phyloP scores from a whole-genome alignment of 2,888 invertebrate species.

The Eupithecia inturbata region DNA sequence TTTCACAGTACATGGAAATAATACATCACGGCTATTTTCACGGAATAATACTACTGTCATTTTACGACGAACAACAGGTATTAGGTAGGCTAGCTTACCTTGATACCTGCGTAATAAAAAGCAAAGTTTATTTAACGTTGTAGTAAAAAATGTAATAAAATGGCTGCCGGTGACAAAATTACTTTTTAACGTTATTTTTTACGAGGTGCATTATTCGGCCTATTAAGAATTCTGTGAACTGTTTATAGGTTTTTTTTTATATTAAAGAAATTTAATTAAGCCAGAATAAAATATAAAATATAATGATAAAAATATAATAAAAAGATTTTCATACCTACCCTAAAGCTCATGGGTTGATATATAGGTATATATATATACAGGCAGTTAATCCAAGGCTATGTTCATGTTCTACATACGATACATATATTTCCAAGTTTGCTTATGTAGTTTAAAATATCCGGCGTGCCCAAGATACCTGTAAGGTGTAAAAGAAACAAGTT shows the following conservation, averaged over 20 bases:
- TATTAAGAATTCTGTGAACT: conserved; percentile 25
- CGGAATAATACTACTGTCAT: not conserved
- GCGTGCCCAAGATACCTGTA: no score
- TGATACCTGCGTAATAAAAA: conserved; percentile 24
- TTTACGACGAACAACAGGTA: conserved; percentile 6
- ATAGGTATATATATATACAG: not conserved
- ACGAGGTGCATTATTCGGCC: conserved; percentile 34
- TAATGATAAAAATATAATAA: no score
- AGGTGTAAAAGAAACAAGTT: no score
- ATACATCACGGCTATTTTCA: not conserved
- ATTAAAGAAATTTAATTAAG: not conserved
- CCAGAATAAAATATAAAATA: no score
- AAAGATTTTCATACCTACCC: no score
- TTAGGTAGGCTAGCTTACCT: conserved; percentile 5
- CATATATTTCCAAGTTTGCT: not conserved
- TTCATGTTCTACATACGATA: not conserved
- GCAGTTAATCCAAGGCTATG: not conserved
- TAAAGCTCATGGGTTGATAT: no score
- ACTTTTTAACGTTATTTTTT: conserved; percentile 31
- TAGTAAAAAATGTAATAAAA: conserved; percentile 26
- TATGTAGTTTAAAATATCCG: not conserved
- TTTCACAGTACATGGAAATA: conserved; percentile 1
- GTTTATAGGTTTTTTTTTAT: not conserved
- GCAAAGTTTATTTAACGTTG: conserved; percentile 12
- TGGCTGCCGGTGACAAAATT: conserved; percentile 23